Base-by-base conservation (phyloP, 2,797 vertebrate species). In the Vipera latastei region DNA sequence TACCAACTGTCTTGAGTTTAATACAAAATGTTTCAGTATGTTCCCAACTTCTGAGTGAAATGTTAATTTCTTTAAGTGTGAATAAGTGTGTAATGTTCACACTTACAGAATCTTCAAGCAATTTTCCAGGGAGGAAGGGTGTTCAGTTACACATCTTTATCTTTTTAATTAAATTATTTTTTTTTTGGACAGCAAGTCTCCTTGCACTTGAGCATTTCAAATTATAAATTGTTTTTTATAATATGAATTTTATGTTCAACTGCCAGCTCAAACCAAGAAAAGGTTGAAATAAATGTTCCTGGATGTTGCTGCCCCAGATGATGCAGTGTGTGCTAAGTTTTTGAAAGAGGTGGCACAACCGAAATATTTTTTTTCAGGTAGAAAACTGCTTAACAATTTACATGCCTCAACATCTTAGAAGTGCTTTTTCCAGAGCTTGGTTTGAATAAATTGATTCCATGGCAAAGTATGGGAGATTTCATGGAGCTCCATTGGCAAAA, bases 151-250 rank as follows among this genome's bases (percentile, higher is more conserved):
- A 1, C 13, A 51, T 44, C 32, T 69, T 69, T 69, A 69, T 69
- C n/a, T 2, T 69, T 69, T 69, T 69, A 1, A 73, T 1, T n/a
- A 89, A 85, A 92, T 93, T 89, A 93, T 95, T 90, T 92, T 4
- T 48, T 48, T 48, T n/a, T 83, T 18, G n/a, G 32, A 18, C n/a
- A 69, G 65, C 14, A 69, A 69, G 6, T 69, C 65, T 32, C 32
- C 63, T 69, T 32, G 65, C n/a, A 32, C 65, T 32, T 32, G 4
- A 69, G 65, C n/a, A 16, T 32, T 69, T 69, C 65, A 69, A 69
- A 69, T 32, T 32, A 32, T 13, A 18, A 18, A 69, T 32, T 32
- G 26, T 2, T 16, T 65, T 32, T 65, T 14, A 69, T 18, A 69
- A 32, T 69, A 69, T 69, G 14, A 57, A 57, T 57, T 57, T 57